These are phyloP conservation scores for Patella caerulea DNA, from an alignment of 2,888 invertebrate genomes.

Conservation along the genomic window DNA sequence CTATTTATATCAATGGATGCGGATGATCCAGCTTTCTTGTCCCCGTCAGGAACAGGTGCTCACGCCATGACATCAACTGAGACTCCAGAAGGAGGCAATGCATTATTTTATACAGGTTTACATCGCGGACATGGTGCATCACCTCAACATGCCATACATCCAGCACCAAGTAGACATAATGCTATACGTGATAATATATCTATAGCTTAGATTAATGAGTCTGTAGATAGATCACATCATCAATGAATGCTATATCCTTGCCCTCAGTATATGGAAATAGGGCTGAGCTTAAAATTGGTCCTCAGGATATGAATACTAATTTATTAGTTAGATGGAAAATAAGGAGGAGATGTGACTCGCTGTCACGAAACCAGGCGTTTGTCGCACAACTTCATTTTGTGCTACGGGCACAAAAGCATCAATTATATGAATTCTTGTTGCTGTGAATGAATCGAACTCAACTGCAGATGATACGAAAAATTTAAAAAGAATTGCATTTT, in stretches of 20 bases:
- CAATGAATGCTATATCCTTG: too few relatives aligned
- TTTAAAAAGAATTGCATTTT: too few relatives aligned
- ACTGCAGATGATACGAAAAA: too few relatives aligned
- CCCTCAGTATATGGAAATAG: too few relatives aligned
- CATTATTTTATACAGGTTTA: conserved; percentile 50
- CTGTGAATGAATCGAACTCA: too few relatives aligned
- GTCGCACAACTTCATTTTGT: too few relatives aligned
- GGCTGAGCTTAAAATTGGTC: neutral
- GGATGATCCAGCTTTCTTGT: conserved; percentile 32
- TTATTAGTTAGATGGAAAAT: neutral
- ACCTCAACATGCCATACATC: conserved; percentile 39
- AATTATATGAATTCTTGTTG: neutral
- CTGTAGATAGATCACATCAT: too few relatives aligned
- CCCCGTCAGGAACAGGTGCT: conserved; percentile 21
- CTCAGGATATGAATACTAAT: neutral
- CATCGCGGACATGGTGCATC: conserved; percentile 16
- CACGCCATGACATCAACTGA: conserved; percentile 27
- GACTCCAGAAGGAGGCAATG: conserved; percentile 50
- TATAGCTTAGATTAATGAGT: conserved; percentile 11
- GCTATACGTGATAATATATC: conserved; percentile 50
- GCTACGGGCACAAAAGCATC: too few relatives aligned
- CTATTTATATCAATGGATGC: conserved; percentile 20
- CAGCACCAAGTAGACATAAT: conserved; percentile 39
- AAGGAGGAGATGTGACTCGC: neutral
- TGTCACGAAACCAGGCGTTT: too few relatives aligned